Base-by-base conservation (phyloP, 2,888 invertebrate species). In the Muschampia plurimacula region DNA sequence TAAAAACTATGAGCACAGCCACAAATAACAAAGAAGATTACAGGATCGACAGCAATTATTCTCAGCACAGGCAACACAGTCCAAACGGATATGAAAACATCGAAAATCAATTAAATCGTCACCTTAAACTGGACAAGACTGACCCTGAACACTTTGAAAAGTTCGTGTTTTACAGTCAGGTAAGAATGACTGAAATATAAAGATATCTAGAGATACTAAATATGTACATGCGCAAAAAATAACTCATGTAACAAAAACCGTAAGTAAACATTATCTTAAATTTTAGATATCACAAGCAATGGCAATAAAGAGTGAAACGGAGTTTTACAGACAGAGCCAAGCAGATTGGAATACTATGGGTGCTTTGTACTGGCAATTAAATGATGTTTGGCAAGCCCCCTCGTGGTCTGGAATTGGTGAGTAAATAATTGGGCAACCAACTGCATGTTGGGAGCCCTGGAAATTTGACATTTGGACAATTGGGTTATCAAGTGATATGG, bases 341-440 rank as follows among this genome's bases (percentile, higher is more conserved):
- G 82, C 81, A 1, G 87, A 90, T 65, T 95, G 94, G 94, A 90
- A 89, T 74, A 99, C 99, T 0, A 99, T 99, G 99, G 99, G 99
- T 0, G 98, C 99, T 0, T 93, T 99, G 69, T 99, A 99, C 89
- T 99, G 99, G 99, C 99, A 99, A 89, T 91, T 99, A 12, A 99
- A 99, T 86, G 99, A 99, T 87, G 97, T 99, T 46, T 99, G 99
- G 99, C 97, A 98, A 81, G 99, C 98, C 0, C 99, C 99, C 0
- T 97, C 99, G 0, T 99, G 99, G 99, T 96, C 98, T 6, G 96
- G 98, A 44, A 97, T 99, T 77, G 98, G 98, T 91, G 74, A 81
- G 81, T 60, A 55, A 9, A 1, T 41, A 41, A 10, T 2, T 10
- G 41, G 8, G 9, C 10, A 41, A 2, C 1, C 2, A 10, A 41